A percentile compares a stretch with the other conserved stretches of the same genome.
phyloP scores from a whole-genome alignment of 37 sponge, comb jelly and placozoan species.

The Tethya wilhelma region DNA sequence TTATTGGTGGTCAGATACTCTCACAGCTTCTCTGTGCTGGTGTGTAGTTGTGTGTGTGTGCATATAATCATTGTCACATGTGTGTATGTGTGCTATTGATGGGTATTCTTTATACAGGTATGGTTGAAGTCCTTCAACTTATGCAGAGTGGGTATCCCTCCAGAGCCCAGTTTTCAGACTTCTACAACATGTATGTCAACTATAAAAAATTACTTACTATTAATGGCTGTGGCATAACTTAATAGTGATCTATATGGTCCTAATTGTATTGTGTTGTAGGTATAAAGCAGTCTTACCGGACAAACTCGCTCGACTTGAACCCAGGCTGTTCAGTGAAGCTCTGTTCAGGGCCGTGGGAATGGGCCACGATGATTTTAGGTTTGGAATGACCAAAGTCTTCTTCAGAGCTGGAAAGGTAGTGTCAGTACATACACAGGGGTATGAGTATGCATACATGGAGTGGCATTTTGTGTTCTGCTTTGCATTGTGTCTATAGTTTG shows the following conservation, averaged over 20 bases:
- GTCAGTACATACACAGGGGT: not conserved
- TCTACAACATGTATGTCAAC: constrained; percentile 83
- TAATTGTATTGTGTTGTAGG: constrained; percentile 49
- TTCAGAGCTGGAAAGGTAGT: constrained; percentile 96
- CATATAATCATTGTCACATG: not conserved
- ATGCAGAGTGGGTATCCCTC: constrained; percentile 98
- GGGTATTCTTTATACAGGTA: constrained; percentile 51
- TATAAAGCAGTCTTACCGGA: constrained; percentile 78
- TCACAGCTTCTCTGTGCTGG: constrained; percentile 93
- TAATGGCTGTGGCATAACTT: too few relatives aligned
- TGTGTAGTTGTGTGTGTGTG: constrained; percentile 10
- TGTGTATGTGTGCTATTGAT: not conserved
- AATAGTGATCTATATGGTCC: too few relatives aligned
- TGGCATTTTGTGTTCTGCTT: not conserved
- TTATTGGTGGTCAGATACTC: constrained; percentile 85
- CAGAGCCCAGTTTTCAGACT: constrained; percentile 79
- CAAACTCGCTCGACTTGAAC: constrained; percentile 79
- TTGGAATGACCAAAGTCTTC: constrained; percentile 95
- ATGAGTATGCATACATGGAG: not conserved
- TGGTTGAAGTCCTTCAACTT: constrained; percentile 93
- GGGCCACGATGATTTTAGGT: constrained; percentile 78
- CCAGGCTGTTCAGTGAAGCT: constrained; percentile 84
- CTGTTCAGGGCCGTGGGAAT: constrained; percentile 93
- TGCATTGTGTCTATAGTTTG: constrained; percentile 73
- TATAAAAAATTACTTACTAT: not conserved